Percentiles rank a stretch among this genome's conserved stretches.
These are phyloP conservation scores for Leiothrix lutea DNA, from an alignment of 2,113 vertebrate species.

Conservation along the genomic window DNA sequence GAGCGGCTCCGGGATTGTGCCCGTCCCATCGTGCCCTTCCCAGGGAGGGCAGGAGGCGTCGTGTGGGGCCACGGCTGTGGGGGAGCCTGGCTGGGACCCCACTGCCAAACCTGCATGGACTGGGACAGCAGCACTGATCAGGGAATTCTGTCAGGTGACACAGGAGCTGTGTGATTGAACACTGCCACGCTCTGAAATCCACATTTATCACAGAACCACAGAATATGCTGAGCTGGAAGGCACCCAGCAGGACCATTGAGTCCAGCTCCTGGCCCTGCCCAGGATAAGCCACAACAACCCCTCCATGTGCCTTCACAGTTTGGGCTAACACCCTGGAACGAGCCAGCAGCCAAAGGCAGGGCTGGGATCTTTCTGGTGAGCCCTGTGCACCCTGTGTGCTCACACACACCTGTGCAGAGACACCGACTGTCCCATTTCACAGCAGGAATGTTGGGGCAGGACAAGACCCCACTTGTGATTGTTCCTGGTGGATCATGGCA, in stretches of 20 bases:
- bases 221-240: background rate
- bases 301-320: background rate
- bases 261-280: background rate
- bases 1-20: fast-evolving
- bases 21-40: background rate
- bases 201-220: fast-evolving
- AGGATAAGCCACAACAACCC: background rate
- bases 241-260: fast-evolving
- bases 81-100: background rate
- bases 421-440: fast-evolving
- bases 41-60: background rate
- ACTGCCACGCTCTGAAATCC: background rate
- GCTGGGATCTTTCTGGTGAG: background rate
- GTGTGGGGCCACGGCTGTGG: fast-evolving
- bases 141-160: fast-evolving
- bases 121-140: background rate
- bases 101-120: fast-evolving
- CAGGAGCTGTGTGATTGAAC: background rate
- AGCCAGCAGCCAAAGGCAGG: background rate
- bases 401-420: fast-evolving
- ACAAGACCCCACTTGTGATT: fast-evolving
- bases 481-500: background rate
- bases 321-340: background rate
- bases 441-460: fast-evolving
- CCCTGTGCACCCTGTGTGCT: fast-evolving